phyloP scores from a whole-genome alignment of 2,797 vertebrate species.

The Uromys caudimaculatus region DNA sequence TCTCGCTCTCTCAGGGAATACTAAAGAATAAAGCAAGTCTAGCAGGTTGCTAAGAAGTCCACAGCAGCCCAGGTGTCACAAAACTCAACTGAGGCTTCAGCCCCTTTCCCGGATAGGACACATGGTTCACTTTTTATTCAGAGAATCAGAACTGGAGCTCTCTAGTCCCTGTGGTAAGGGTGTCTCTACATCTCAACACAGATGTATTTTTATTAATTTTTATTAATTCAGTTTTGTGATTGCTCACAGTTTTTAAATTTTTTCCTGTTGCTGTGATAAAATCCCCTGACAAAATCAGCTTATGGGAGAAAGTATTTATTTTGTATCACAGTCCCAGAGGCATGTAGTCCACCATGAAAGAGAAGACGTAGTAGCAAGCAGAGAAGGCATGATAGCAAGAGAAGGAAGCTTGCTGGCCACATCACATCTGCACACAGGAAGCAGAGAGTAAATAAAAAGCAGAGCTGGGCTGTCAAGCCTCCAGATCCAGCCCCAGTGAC shows the following conservation, averaged over 20 bases:
- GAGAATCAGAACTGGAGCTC: neutral
- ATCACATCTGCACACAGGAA: neutral
- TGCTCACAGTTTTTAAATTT: neutral
- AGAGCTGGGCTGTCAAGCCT: neutral
- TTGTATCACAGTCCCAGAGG: neutral
- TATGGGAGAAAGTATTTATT: neutral
- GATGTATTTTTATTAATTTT: neutral
- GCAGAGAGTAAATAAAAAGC: neutral
- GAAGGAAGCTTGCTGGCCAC: neutral
- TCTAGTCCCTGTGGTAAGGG: neutral
- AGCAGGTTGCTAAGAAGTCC: conserved; percentile 6
- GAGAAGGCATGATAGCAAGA: neutral
- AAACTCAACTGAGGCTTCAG: neutral
- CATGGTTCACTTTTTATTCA: neutral
- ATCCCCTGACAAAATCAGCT: neutral
- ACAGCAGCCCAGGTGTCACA: neutral
- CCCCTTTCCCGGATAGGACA: neutral
- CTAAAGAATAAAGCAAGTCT: neutral
- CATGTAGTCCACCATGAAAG: neutral
- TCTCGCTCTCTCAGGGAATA: neutral
- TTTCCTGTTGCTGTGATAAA: neutral
- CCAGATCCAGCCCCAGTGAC: neutral
- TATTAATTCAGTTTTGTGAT: neutral
- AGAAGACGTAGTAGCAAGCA: neutral
- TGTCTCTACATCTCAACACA: neutral